These are phyloP conservation scores for Troglohyphantes excavatus DNA, from an alignment of 2,888 invertebrate species.

Conservation along the genomic window DNA sequence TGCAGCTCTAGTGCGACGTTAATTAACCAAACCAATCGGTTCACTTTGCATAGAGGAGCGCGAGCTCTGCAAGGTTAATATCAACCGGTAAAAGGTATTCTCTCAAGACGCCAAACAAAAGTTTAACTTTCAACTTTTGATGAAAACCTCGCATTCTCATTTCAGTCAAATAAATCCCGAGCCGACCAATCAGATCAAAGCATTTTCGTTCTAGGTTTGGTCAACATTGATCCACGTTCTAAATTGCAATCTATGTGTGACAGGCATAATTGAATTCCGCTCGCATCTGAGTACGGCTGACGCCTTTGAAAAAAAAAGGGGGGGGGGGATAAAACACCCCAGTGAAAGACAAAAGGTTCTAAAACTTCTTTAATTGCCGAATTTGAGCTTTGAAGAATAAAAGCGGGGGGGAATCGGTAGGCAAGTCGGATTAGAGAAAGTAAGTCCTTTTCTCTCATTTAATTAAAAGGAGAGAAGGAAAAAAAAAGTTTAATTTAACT, in stretches of 20 bases:
- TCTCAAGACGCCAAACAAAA: too few species aligned
- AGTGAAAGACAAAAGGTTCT: neutral
- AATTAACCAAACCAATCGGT: too few species aligned
- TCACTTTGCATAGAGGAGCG: too few species aligned
- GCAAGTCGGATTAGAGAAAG: slow-evolving; percentile 14
- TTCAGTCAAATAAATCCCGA: neutral
- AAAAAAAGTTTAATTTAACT: slow-evolving; percentile 55
- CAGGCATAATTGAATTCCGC: slow-evolving; percentile 48
- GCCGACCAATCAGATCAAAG: slow-evolving; percentile 2
- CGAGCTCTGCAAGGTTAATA: too few species aligned
- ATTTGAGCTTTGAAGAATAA: slow-evolving; percentile 33
- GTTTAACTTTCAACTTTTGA: too few species aligned
- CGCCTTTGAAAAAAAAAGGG: neutral
- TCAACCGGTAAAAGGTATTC: too few species aligned
- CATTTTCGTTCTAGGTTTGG: neutral
- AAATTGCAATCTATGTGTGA: slow-evolving; percentile 12
- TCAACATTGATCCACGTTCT: slow-evolving; percentile 13
- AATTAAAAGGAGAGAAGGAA: slow-evolving; percentile 19
- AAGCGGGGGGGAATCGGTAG: slow-evolving; percentile 20
- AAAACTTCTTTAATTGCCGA: slow-evolving; percentile 55
- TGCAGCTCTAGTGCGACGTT: too few species aligned
- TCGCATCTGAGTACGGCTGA: neutral
- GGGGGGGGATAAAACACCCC: neutral
- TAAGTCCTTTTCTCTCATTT: slow-evolving; percentile 22
- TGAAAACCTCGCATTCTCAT: neutral